A percentile compares a stretch with the other conserved stretches of the same genome.
These are phyloP conservation scores for Lypha dubia DNA, from an alignment of 2,888 invertebrate species.

Conservation along the genomic window DNA sequence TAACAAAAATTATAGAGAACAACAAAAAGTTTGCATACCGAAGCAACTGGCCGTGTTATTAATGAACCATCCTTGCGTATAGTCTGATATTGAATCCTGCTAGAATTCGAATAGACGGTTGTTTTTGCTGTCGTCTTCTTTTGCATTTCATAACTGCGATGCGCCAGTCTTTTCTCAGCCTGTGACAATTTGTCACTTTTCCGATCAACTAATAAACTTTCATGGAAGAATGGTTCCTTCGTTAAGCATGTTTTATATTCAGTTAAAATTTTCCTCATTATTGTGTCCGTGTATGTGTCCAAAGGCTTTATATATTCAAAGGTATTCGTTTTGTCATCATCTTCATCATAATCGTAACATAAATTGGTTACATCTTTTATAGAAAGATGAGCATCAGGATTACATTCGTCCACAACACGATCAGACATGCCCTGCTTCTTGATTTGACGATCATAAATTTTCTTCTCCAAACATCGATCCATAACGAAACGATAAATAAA, in stretches of 20 bases:
- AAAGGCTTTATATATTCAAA: slow-evolving; percentile 87
- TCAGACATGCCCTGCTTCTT: slow-evolving; percentile 99
- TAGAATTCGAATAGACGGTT: slow-evolving; percentile 84
- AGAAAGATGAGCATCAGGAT: slow-evolving; percentile 96
- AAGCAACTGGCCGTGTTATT: slow-evolving; percentile 87
- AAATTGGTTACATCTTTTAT: slow-evolving; percentile 95
- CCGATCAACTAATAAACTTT: slow-evolving; percentile 95
- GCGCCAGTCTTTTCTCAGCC: slow-evolving; percentile 96
- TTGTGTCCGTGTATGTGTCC: slow-evolving; percentile 88
- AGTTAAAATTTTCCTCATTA: slow-evolving; percentile 90
- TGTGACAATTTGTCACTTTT: slow-evolving; percentile 97
- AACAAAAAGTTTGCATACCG: slow-evolving; percentile 82
- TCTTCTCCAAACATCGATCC: slow-evolving; percentile 98
- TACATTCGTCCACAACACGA: slow-evolving; percentile 98
- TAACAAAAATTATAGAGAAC: not conserved
- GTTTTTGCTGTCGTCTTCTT: slow-evolving; percentile 92
- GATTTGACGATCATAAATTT: slow-evolving; percentile 99
- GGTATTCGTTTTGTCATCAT: slow-evolving; percentile 83
- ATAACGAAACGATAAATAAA: slow-evolving; percentile 98
- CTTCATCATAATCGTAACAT: slow-evolving; percentile 95
- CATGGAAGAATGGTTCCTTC: slow-evolving; percentile 97
- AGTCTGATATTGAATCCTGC: slow-evolving; percentile 85
- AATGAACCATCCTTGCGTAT: slow-evolving; percentile 86
- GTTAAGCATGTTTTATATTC: slow-evolving; percentile 87
- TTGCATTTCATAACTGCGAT: slow-evolving; percentile 95